phyloP scores from a whole-genome alignment of 2,797 vertebrate genomes.

The Argya squamiceps region DNA sequence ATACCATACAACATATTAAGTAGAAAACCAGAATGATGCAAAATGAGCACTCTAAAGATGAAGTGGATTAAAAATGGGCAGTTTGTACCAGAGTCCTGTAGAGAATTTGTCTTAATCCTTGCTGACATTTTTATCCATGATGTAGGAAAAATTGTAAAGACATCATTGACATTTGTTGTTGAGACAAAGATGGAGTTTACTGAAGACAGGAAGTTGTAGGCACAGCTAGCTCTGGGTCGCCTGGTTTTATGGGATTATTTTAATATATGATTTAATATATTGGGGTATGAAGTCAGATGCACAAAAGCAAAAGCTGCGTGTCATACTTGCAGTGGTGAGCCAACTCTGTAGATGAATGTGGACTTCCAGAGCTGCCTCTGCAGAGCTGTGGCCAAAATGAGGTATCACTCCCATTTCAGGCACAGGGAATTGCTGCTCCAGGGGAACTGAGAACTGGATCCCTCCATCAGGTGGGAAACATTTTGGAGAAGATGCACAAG shows the following conservation, averaged over 20 bases:
- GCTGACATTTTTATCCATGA: not conserved
- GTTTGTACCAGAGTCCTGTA: not conserved
- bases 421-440: not conserved
- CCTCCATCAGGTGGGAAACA: not conserved
- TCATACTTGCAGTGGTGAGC: not conserved
- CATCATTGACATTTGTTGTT: not conserved
- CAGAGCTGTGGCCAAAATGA: not conserved
- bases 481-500: not conserved
- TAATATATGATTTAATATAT: not conserved
- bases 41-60: not conserved
- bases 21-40: not conserved
- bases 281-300: not conserved
- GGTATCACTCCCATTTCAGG: not conserved
- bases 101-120: not conserved
- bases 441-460: not conserved
- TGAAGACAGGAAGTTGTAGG: not conserved
- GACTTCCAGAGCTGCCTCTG: not conserved
- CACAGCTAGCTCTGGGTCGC: not conserved
- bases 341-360: rapidly evolving
- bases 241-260: not conserved
- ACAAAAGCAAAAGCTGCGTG: not conserved
- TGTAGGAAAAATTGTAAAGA: not conserved
- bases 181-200: not conserved
- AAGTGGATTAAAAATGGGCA: not conserved
- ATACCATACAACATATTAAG: not conserved